These are phyloP conservation scores for Scaptomyza flava DNA, from an alignment of 2,888 invertebrate genomes.

Conservation along the genomic window DNA sequence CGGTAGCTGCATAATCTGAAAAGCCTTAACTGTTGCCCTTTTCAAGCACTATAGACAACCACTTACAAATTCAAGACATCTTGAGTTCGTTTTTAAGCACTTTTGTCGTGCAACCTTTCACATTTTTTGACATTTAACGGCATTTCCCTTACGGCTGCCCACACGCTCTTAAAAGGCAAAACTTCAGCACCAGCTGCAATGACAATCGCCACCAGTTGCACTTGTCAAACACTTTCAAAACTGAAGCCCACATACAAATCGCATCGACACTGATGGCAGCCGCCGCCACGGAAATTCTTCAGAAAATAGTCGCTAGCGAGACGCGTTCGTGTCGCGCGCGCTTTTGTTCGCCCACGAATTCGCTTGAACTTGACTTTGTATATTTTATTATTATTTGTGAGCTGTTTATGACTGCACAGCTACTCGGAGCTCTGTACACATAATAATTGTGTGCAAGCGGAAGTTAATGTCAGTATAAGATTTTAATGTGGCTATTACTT, in stretches of 20 bases:
- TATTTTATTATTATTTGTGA: slow-evolving; percentile 30
- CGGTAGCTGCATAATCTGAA: slow-evolving; percentile 19
- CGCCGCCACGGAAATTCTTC: slow-evolving; percentile 40
- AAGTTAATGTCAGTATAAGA: slow-evolving; percentile 64
- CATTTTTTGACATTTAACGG: slow-evolving; percentile 37
- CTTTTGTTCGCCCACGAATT: slow-evolving; percentile 49
- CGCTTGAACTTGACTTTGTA: slow-evolving; percentile 67
- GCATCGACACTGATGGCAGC: slow-evolving; percentile 24
- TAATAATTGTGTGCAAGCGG: slow-evolving; percentile 51
- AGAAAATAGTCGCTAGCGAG: slow-evolving; percentile 46
- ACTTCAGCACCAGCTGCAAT: slow-evolving; percentile 34
- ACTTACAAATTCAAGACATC: background rate
- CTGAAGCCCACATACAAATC: slow-evolving; percentile 52
- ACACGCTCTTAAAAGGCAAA: slow-evolving; percentile 10
- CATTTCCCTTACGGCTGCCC: slow-evolving; percentile 19
- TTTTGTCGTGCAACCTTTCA: slow-evolving; percentile 54
- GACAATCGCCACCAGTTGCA: slow-evolving; percentile 59
- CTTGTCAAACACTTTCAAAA: slow-evolving; percentile 66
- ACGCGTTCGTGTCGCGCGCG: slow-evolving; percentile 35
- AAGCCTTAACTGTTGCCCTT: slow-evolving; percentile 20
- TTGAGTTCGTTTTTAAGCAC: slow-evolving; percentile 12
- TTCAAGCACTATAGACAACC: background rate
- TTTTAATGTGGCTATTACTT: slow-evolving; percentile 46
- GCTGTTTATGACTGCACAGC: slow-evolving; percentile 46
- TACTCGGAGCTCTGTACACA: slow-evolving; percentile 1